Conservation (phyloP, 2,797 vertebrate species). For the Tangara arthus region DNA sequence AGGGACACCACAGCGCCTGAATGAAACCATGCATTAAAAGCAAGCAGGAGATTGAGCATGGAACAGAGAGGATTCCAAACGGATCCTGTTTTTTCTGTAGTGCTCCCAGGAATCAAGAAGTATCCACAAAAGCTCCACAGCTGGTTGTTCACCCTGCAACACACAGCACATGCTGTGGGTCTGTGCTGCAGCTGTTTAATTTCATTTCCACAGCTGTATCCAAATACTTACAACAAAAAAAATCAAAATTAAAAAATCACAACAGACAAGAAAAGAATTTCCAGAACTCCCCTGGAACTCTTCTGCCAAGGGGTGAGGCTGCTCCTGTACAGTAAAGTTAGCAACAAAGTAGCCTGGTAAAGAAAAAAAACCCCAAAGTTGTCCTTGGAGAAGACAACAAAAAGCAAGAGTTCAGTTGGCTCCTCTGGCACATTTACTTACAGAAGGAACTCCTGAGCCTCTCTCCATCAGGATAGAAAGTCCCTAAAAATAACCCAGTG, state of each 20-base stretch:
- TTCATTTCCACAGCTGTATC: not conserved
- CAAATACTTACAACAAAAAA: not conserved
- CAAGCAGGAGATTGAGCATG: not conserved
- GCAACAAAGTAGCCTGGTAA: not conserved
- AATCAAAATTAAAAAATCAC: not conserved
- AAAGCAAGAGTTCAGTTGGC: fast-evolving
- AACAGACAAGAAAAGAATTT: not conserved
- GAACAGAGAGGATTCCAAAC: not conserved
- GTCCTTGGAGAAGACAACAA: fast-evolving
- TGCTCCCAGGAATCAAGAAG: not conserved
- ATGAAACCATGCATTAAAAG: not conserved
- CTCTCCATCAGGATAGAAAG: not conserved
- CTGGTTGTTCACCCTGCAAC: not conserved
- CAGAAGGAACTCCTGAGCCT: not conserved
- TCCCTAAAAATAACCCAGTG: not conserved
- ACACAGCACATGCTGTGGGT: not conserved
- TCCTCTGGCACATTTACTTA: not conserved
- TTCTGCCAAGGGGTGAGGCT: not conserved
- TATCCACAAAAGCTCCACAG: not conserved
- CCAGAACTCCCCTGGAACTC: not conserved
- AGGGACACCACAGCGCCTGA: not conserved
- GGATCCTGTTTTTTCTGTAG: not conserved
- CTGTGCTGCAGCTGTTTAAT: not conserved
- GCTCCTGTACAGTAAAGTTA: not conserved
- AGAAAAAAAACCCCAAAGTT: not conserved